phyloP scores from a whole-genome alignment of 2,113 vertebrate species.

The Crotalus viridis region DNA sequence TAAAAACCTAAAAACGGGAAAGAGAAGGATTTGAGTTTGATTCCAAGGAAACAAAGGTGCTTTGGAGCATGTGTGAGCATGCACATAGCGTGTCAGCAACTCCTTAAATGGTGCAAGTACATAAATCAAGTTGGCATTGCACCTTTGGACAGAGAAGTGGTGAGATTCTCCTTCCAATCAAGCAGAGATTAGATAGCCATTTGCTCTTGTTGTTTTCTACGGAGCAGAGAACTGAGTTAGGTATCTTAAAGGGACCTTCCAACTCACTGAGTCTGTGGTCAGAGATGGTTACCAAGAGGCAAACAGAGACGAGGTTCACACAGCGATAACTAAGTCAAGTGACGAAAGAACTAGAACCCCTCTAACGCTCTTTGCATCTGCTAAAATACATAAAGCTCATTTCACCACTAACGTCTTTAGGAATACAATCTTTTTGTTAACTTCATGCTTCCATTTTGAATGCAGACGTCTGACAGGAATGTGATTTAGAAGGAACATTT shows the following conservation, averaged over 20 bases:
- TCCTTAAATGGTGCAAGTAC: background rate
- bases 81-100: background rate
- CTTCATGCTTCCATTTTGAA: background rate
- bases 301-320: background rate
- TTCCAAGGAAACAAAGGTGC: background rate
- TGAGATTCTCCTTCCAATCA: background rate
- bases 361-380: background rate
- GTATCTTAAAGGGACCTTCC: background rate
- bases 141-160: background rate
- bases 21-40: background rate
- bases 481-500: background rate
- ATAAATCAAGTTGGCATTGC: background rate
- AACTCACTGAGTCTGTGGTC: background rate
- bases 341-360: background rate
- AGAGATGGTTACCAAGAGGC: no score
- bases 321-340: background rate
- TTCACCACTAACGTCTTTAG: background rate
- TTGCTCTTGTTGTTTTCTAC: background rate
- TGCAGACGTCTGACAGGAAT: background rate
- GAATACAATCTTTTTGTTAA: background rate
- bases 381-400: background rate
- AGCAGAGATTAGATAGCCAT: background rate
- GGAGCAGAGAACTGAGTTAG: background rate
- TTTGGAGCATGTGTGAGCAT: background rate
- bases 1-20: background rate